A percentile compares a stretch with the other conserved stretches of the same genome.
These are phyloP conservation scores for Choristoneura rosaceana DNA, from an alignment of 2,888 invertebrate genomes.

Conservation along the genomic window DNA sequence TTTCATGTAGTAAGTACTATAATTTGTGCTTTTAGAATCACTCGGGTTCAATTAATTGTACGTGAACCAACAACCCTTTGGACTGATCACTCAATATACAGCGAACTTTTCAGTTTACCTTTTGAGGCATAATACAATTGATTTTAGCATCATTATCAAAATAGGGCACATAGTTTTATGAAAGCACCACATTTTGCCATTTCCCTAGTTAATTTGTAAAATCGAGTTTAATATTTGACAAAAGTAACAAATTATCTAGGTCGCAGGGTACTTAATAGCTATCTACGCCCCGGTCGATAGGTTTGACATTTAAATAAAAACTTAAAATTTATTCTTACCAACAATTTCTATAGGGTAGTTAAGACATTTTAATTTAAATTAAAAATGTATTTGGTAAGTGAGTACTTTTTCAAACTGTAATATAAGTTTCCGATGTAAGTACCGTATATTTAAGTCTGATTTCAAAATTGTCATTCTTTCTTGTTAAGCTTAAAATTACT, in stretches of 20 bases:
- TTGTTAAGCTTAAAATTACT: conserved; percentile 44
- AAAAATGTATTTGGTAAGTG: conserved; percentile 6
- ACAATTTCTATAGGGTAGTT: conserved; percentile 5
- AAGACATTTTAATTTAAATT: conserved; percentile 6
- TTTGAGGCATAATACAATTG: conserved; percentile 34
- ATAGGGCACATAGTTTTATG: conserved; percentile 44
- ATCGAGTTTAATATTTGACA: conserved; percentile 29
- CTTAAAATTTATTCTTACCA: conserved; percentile 23
- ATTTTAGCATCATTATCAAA: conserved; percentile 39
- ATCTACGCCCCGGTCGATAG: conserved; percentile 13
- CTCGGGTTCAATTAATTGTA: conserved; percentile 52
- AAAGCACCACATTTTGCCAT: conserved; percentile 43
- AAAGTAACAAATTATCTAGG: conserved; percentile 17
- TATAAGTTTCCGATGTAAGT: conserved; percentile 16
- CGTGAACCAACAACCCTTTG: conserved; percentile 42
- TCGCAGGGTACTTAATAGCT: background rate
- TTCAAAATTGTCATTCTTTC: conserved; percentile 27
- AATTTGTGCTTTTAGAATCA: conserved; percentile 65
- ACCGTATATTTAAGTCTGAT: conserved; percentile 11
- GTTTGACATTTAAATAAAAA: conserved; percentile 5
- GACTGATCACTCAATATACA: conserved; percentile 30
- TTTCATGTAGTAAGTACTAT: conserved; percentile 45
- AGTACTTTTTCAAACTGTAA: conserved; percentile 23
- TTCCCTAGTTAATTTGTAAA: conserved; percentile 39
- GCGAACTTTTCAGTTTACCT: conserved; percentile 25